phyloP scores from a whole-genome alignment of 2,888 invertebrate species.

The Tuberolachnus salignus region DNA sequence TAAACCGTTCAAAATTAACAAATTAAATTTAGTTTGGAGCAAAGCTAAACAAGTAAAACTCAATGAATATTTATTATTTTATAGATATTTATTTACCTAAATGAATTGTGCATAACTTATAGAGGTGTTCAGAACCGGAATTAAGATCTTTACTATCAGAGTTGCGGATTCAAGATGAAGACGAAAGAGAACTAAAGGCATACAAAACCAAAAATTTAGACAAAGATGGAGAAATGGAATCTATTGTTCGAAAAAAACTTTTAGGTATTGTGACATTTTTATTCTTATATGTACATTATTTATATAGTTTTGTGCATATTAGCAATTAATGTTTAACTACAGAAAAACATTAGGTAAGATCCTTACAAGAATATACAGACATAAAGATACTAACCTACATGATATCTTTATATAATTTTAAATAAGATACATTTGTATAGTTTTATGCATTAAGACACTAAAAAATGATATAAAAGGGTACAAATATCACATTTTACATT shows the following conservation, averaged over 20 bases:
- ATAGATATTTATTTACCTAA: neutral
- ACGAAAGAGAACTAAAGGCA: conserved; percentile 84
- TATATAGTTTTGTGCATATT: no score
- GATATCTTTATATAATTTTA: no score
- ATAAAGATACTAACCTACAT: no score
- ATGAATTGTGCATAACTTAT: conserved; percentile 58
- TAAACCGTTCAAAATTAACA: conserved; percentile 88
- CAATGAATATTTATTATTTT: neutral
- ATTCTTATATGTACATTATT: no score
- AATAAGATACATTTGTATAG: no score
- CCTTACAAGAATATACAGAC: no score
- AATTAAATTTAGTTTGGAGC: conserved; percentile 85
- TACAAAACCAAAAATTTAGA: conserved; percentile 80
- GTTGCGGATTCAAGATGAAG: conserved; percentile 89
- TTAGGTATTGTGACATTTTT: conserved; percentile 65
- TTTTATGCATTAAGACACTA: no score
- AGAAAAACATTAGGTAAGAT: no score
- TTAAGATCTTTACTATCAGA: conserved; percentile 86
- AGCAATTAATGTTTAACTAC: no score
- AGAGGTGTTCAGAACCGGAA: conserved; percentile 84
- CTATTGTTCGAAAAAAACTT: conserved; percentile 78
- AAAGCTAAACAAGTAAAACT: conserved; percentile 83
- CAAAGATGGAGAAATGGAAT: conserved; percentile 84
- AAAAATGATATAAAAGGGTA: neutral
- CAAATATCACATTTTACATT: conserved; percentile 1